phyloP scores from a whole-genome alignment of 2,113 vertebrate genomes.

The Paracanthobrama guichenoti region DNA sequence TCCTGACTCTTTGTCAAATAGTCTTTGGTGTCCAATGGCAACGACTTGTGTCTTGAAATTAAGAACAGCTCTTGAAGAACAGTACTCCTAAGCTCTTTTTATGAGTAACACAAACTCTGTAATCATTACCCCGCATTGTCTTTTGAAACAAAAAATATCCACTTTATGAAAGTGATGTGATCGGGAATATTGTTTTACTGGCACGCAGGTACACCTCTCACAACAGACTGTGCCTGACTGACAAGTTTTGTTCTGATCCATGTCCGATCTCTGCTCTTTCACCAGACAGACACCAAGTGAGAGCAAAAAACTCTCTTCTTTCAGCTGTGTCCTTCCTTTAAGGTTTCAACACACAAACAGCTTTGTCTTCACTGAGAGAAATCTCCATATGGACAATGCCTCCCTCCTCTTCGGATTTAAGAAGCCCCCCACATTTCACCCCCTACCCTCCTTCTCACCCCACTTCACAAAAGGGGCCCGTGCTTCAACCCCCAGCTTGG shows the following conservation, averaged over 20 bases:
- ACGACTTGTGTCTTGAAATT: slow-evolving; percentile 44
- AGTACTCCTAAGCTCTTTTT: slow-evolving; percentile 44
- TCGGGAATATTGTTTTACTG: background rate
- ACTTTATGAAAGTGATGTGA: background rate
- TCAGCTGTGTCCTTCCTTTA: slow-evolving; percentile 42
- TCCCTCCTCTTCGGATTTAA: slow-evolving; percentile 47
- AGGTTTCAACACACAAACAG: slow-evolving; percentile 58
- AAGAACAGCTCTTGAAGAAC: slow-evolving; percentile 43
- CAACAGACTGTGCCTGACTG: slow-evolving; percentile 21
- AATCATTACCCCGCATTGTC: slow-evolving; percentile 14
- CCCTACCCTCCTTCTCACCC: slow-evolving; percentile 47
- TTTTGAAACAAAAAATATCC: slow-evolving; percentile 9
- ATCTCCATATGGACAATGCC: slow-evolving; percentile 62
- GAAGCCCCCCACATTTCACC: slow-evolving; percentile 46
- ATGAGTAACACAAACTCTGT: slow-evolving; percentile 34
- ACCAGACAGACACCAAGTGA: slow-evolving; percentile 29
- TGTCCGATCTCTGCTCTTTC: slow-evolving; percentile 21
- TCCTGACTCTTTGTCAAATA: slow-evolving; percentile 52
- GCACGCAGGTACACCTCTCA: slow-evolving; percentile 1
- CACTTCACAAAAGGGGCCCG: slow-evolving; percentile 53
- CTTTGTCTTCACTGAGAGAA: slow-evolving; percentile 57
- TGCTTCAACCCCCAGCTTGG: slow-evolving; percentile 49
- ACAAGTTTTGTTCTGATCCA: slow-evolving; percentile 38
- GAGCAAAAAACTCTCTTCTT: slow-evolving; percentile 44
- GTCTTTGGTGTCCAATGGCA: slow-evolving; percentile 56